Evolutionary conservation across 2,797 vertebrate genomes (phyloP), one percentile per base, ranked within the genome.

Genomic region (Mormyrus proboscirostris): DNA sequence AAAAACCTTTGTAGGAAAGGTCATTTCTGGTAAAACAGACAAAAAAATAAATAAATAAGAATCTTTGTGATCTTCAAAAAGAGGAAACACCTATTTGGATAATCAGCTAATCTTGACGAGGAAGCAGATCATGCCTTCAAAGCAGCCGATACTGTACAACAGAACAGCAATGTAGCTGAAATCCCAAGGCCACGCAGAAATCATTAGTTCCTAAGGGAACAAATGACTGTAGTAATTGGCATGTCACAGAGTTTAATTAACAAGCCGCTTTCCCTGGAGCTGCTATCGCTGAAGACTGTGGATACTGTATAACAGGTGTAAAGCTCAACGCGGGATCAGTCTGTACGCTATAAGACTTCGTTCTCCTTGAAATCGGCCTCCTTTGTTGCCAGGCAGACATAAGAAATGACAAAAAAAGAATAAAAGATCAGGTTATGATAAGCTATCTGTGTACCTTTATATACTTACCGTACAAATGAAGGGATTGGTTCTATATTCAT

Each of bases 1-100:
- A 65, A 50, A 50, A 83, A 89, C 91, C 93, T 94, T 94, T 92
- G 93, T 94, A 93, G 92, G 95, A 96, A 96, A 96, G 96, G 96
- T 96, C 94, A 95, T 94, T 92, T 92, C 93, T 93, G 90, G 93
- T 92, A 94, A 91, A 92, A 95, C 7, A 62, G 4, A 25, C 9
- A 65, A 25, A 62, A 2, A 25, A 65, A 10, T 9, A 65, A 94
- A 94, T 93, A 94, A 93, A 90, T 91, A 90, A 88, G 12, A 14
- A 82, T 90, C 89, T 90, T 49, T 88, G 29, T 84, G 90, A 91
- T 88, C 89, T 92, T 94, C 90, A 94, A 88, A 41, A 1, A 83
- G 59, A 33, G 88, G 89, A 69, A 73, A 90, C 90, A 89, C 89
- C 89, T 89, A n/a, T 88, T 90, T 90, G 84, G 90, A 92, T 92